phyloP scores from a whole-genome alignment of 2,797 vertebrate genomes.

The Enteromius fasciolatus region DNA sequence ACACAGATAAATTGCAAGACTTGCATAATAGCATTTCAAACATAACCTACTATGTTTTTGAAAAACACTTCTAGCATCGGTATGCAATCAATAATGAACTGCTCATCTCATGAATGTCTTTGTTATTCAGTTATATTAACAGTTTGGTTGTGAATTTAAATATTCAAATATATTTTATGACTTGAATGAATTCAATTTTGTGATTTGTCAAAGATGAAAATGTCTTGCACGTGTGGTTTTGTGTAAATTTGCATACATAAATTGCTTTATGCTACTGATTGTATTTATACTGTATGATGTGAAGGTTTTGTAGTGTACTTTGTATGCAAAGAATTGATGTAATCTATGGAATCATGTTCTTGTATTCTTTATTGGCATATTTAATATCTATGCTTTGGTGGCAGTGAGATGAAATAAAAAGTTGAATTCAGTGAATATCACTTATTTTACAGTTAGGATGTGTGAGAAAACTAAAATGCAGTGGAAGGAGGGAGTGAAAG shows the following conservation, averaged over 20 bases:
- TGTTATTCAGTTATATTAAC: not conserved
- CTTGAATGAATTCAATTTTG: not conserved
- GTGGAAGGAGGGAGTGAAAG: not conserved
- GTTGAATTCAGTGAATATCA: not conserved
- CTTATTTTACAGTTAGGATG: not conserved
- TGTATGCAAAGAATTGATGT: not conserved
- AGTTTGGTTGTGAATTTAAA: not conserved
- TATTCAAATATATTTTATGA: not conserved
- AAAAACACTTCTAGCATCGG: not conserved
- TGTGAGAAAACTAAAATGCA: not conserved
- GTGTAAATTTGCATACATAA: not conserved
- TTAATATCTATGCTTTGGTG: conserved; percentile 1
- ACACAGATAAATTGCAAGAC: not conserved
- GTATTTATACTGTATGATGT: conserved; percentile 1
- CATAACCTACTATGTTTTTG: not conserved
- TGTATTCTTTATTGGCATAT: not conserved
- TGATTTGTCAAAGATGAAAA: conserved; percentile 23
- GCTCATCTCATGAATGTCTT: conserved; percentile 10
- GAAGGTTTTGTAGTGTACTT: not conserved
- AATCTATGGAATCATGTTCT: conserved; percentile 3
- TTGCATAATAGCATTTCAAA: not conserved
- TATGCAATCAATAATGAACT: not conserved
- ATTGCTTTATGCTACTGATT: not conserved
- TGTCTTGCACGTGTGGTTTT: conserved; percentile 11
- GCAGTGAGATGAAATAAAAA: not conserved